Conservation (phyloP, 2,797 vertebrate genomes). For the Parauchenoglanis punctatus region DNA sequence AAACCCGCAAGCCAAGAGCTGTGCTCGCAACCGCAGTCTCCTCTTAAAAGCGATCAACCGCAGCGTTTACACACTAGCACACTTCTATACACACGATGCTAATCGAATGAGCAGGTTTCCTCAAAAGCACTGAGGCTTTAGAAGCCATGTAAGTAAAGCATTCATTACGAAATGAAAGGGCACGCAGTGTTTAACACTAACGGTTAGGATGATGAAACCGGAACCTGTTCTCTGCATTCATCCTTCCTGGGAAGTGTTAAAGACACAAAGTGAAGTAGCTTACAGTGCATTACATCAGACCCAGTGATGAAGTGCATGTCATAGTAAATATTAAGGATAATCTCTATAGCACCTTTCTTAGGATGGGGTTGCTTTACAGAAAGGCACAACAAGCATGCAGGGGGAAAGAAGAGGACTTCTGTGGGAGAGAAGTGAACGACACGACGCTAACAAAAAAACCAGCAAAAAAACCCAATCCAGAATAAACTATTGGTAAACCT, state of each 20-base stretch:
- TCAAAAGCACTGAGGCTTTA: background rate
- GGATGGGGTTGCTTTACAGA: background rate
- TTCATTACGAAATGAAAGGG: background rate
- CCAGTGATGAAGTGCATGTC: background rate
- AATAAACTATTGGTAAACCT: background rate
- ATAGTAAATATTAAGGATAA: background rate
- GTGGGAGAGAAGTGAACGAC: background rate
- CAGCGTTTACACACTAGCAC: background rate
- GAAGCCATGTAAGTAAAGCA: background rate
- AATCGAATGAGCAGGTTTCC: background rate
- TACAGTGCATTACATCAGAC: slow-evolving; percentile 19
- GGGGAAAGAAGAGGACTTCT: background rate
- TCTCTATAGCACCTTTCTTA: background rate
- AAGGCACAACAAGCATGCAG: background rate
- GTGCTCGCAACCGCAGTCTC: background rate
- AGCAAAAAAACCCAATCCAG: background rate
- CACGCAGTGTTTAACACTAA: background rate
- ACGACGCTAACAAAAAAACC: background rate
- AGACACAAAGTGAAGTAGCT: background rate
- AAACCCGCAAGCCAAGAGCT: slow-evolving; percentile 1
- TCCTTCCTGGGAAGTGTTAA: background rate
- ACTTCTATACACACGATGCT: too few species aligned
- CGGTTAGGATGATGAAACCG: background rate
- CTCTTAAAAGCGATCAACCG: background rate
- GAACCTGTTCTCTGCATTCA: background rate